Percentiles rank a stretch among this genome's conserved stretches.
phyloP scores from a whole-genome alignment of 1,140 invertebrate species.

The Musca vetustissima region DNA sequence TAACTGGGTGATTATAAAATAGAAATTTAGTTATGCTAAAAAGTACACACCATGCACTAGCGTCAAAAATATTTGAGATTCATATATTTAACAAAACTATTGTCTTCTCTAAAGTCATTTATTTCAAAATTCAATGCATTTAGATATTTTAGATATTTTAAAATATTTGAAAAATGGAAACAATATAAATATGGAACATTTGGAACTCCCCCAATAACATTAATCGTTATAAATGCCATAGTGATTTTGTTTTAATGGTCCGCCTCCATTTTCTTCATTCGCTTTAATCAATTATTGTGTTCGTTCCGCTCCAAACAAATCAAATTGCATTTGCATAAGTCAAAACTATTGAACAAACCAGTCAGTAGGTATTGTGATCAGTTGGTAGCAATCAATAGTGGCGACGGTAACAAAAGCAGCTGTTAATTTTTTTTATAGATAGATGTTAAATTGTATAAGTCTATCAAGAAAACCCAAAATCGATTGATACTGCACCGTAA shows the following conservation, averaged over 20 bases:
- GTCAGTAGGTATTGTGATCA: not conserved
- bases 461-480: not conserved
- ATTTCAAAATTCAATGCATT: no score
- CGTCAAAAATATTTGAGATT: no score
- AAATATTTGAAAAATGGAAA: no score
- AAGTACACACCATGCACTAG: no score
- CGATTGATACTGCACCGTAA: no score
- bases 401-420: not conserved
- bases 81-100: no score
- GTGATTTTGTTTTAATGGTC: no score
- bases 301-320: conserved; percentile 9
- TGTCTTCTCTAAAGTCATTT: no score
- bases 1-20: no score
- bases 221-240: conserved; percentile 1
- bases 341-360: not conserved
- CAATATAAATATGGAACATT: no score
- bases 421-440: not conserved
- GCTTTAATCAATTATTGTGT: conserved; percentile 14
- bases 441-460: not conserved
- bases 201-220: not conserved
- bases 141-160: no score
- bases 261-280: not conserved
- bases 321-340: conserved; percentile 15
- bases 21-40: no score
- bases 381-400: not conserved